Percentiles rank a stretch among this genome's conserved stretches.
These are phyloP conservation scores for Hycleus phaleratus DNA, from an alignment of 1,140 invertebrate genomes.

Conservation along the genomic window DNA sequence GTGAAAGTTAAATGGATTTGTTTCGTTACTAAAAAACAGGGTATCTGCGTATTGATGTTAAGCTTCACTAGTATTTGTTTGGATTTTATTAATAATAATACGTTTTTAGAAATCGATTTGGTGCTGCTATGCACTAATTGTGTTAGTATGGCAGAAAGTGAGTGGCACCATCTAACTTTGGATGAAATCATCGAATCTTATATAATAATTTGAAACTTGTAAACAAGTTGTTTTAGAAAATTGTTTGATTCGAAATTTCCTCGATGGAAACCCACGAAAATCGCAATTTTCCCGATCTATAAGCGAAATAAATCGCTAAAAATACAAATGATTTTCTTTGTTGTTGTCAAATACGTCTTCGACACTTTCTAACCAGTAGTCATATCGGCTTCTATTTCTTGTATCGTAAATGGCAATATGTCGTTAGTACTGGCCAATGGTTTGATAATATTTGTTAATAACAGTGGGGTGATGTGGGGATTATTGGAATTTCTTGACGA, in stretches of 20 bases:
- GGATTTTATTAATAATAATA: conserved; percentile 1
- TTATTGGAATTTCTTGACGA: conserved; percentile 6
- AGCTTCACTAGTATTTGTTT: not conserved
- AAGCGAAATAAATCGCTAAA: no score
- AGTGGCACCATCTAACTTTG: conserved; percentile 4
- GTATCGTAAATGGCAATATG: conserved; percentile 13
- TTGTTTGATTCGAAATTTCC: no score
- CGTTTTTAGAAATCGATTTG: not conserved
- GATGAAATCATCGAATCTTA: conserved; percentile 8
- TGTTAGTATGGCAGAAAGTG: conserved; percentile 2
- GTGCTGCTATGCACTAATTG: conserved; percentile 3
- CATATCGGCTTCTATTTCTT: conserved; percentile 6
- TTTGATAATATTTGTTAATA: conserved; percentile 6
- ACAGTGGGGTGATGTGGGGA: conserved; percentile 5
- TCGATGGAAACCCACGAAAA: no score
- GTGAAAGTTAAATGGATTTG: no score
- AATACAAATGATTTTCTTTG: not conserved
- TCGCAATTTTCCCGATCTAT: no score
- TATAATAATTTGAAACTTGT: not conserved
- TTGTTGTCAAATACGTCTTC: conserved; percentile 6
- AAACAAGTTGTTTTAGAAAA: not conserved
- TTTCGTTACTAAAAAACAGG: no score
- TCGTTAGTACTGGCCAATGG: conserved; percentile 1
- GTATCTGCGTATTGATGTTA: no score
- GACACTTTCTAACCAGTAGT: conserved; percentile 20